phyloP scores from a whole-genome alignment of 2,888 invertebrate genomes.

The Eupithecia subumbrata region DNA sequence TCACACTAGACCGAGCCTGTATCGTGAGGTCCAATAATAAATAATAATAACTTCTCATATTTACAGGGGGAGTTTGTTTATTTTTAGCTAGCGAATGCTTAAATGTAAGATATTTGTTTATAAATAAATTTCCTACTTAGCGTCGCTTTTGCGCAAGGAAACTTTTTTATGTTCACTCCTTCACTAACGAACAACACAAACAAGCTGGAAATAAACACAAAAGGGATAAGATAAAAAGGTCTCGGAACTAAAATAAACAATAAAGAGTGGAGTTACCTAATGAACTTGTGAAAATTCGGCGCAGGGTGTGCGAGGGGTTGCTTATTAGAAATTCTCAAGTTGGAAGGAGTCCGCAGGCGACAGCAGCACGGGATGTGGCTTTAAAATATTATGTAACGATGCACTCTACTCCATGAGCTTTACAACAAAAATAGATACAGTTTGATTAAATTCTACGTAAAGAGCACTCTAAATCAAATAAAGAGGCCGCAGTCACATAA shows the following conservation, averaged over 20 bases:
- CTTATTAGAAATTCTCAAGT: constrained; percentile 72
- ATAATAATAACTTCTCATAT: not conserved
- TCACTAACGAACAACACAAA: constrained; percentile 55
- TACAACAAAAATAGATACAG: constrained; percentile 10
- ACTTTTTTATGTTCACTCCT: constrained; percentile 41
- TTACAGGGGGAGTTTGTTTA: not conserved
- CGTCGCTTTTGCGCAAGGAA: constrained; percentile 16
- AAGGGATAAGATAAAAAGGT: constrained; percentile 63
- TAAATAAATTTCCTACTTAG: constrained; percentile 3
- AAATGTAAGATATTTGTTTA: not conserved
- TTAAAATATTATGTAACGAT: constrained; percentile 53
- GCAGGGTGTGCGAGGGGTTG: constrained; percentile 66
- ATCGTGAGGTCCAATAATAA: no score
- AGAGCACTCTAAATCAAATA: constrained; percentile 36
- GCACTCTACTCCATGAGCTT: constrained; percentile 26
- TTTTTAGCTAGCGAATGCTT: not conserved
- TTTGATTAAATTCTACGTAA: constrained; percentile 24
- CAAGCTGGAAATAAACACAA: constrained; percentile 56
- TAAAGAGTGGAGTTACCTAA: constrained; percentile 70
- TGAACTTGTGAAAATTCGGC: constrained; percentile 73
- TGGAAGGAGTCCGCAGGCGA: constrained; percentile 61
- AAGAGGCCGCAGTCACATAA: constrained; percentile 58
- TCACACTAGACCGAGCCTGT: no score
- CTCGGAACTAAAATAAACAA: constrained; percentile 70
- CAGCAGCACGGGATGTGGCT: constrained; percentile 54